Evolutionary conservation across 2,797 vertebrate species (phyloP).

Genomic region (Remorina albescens): DNA sequence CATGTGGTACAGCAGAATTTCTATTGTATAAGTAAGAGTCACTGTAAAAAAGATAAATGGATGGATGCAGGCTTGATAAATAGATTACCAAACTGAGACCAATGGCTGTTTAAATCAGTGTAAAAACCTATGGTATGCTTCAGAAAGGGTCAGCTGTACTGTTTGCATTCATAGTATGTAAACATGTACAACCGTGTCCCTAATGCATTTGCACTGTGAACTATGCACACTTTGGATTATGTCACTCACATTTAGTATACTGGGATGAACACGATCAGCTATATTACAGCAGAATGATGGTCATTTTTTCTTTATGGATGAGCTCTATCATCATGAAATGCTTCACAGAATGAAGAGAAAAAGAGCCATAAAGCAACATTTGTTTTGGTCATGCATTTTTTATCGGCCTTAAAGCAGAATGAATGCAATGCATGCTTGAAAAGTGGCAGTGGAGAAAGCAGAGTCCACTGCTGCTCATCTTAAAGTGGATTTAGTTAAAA

Average conservation of each 20-base stretch:
- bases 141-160: constrained; percentile 8
- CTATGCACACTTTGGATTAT: not conserved
- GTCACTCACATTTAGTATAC: not conserved
- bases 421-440: constrained; percentile 48
- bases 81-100: constrained; percentile 18
- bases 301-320: not conserved
- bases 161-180: constrained; percentile 1
- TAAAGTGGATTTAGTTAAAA: constrained; percentile 7
- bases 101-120: constrained; percentile 13
- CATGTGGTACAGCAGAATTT: not conserved
- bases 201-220: constrained; percentile 19
- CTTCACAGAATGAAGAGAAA: constrained; percentile 28
- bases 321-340: constrained; percentile 24
- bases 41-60: not conserved
- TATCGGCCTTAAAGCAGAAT: constrained; percentile 49
- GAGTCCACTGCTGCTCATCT: constrained; percentile 9
- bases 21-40: not conserved
- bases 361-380: constrained; percentile 31
- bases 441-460: constrained; percentile 38
- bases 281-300: constrained; percentile 9
- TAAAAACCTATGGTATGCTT: not conserved
- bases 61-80: not conserved
- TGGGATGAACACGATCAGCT: constrained; percentile 28
- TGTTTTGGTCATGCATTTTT: constrained; percentile 45
- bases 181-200: constrained; percentile 4